Evolutionary conservation across 2,888 invertebrate genomes (phyloP), one percentile per base, ranked within the genome.

Genomic region (Stomorhina lunata): DNA sequence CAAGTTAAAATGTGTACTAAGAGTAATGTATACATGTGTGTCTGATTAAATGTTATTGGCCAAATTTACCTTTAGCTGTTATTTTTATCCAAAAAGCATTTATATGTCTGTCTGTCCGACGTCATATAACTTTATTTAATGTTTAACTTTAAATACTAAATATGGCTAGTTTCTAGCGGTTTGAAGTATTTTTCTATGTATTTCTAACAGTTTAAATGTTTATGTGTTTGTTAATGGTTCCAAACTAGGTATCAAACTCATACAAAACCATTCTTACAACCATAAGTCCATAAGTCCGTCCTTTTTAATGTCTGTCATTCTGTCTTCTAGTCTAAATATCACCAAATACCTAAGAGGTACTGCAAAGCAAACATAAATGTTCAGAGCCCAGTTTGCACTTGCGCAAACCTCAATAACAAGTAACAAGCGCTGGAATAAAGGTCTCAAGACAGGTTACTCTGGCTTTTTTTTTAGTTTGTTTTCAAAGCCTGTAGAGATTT

Each of bases 371-470:
- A 66, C 66, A 76, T 63, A n/a, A n/a, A n/a, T n/a, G n/a, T 63
- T 68, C 71, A 68, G 61, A 80, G 80, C 45, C 72, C 65, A 80
- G 76, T 76, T 80, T 83, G 80, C 83, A 76, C 83, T 88, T 88
- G 88, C 88, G 87, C 88, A 88, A 87, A 66, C 29, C 40, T 53
- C 32, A 66, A 75, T 10, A 43, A 40, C 15, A 40, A 37, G 17
- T n/a, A 76, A 61, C 50, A 59, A 59, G 57, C 55, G 17, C 7
- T 1, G 6, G 15, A 40, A 63, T 63, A 82, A 88, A 88, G 88
- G 88, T 88, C 87, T 88, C 66, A 84, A 88, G 88, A 88, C 89
- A 88, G 89, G 89, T 88, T 87, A 88, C 88, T 86, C n/a, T n/a
- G n/a, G n/a, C n/a, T n/a, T n/a, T n/a, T n/a, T n/a, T n/a, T n/a